Base-by-base conservation (phyloP, 53 echinoderm and acorn worm species). In the Henricia sp. region DNA sequence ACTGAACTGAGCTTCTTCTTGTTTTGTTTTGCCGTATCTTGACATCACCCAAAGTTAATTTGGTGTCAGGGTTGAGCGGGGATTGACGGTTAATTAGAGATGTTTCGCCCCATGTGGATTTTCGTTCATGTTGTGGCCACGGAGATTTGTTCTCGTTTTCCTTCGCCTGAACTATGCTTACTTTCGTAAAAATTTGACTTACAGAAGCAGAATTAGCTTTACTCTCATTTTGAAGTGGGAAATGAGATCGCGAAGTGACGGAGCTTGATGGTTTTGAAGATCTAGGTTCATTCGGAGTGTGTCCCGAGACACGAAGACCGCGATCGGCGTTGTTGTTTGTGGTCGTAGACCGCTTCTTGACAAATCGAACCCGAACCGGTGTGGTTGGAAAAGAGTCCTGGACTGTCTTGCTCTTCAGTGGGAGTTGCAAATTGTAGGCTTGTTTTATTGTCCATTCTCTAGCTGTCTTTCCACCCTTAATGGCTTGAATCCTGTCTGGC, bases 1-100 rank as follows among this genome's bases (percentile, higher is more conserved):
- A 39, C 2, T 59, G 60, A 14, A 77, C 30, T 4, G 77, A 77
- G 9, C 62, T 44, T 11, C 77, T 20, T 17, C 77, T 60, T 23
- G 60, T 28, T 40, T 46, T 27, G 13, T 20, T n/a, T n/a, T n/a
- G n/a, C 16, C 48, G 9, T 48, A 9, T 2, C 36, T 0, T 17
- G 35, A 10, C 36, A 16, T 55, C 19, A 4, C 55, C 55, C 8
- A 21, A 19, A 4, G 19, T 11, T 6, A 23, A 55, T 55, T 11
- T 13, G 13, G 66, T 65, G 13, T 17, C 4, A 36, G 36, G 35
- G 16, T 26, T n/a, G 66, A 0, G 17, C n/a, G 8, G 58, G 8
- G 58, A 58, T 58, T 19, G 27, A 12, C 53, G 3, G 53, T 14
- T 23, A 23, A 19, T 14, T 17, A 19, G 53, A 6, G 28, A 3